Evolutionary conservation across 2,797 vertebrate genomes (phyloP).

Genomic region (Hippopotamyrus pictus): DNA sequence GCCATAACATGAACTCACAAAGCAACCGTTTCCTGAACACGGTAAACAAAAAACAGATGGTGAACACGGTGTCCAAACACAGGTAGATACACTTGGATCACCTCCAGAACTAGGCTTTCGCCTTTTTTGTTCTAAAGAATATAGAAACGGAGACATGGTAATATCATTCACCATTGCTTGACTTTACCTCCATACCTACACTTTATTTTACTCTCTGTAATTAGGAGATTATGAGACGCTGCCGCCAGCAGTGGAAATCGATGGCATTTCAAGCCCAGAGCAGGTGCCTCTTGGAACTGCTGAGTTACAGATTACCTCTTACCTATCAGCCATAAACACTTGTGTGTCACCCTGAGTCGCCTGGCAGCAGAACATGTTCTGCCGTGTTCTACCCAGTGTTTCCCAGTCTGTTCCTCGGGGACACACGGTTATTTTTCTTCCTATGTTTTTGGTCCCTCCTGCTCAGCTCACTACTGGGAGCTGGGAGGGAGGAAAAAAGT

Average conservation of each 20-base stretch:
- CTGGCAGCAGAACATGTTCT: not conserved
- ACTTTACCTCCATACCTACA: not conserved
- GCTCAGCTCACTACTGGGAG: no score
- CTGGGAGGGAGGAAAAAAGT: not conserved
- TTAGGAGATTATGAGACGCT: slow-evolving; percentile 4
- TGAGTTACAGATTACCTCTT: not conserved
- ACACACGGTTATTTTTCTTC: not conserved
- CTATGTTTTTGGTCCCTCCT: not conserved
- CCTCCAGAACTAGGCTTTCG: not conserved
- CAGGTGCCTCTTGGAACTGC: not conserved
- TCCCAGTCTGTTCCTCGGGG: not conserved
- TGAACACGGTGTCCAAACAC: not conserved
- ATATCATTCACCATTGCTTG: not conserved
- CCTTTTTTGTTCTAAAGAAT: not conserved
- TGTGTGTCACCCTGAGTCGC: not conserved
- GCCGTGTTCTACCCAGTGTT: not conserved
- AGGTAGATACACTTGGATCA: not conserved
- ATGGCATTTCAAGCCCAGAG: not conserved
- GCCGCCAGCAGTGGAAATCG: not conserved
- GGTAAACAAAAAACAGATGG: not conserved
- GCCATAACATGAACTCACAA: not conserved
- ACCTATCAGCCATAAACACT: not conserved
- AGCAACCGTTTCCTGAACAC: not conserved
- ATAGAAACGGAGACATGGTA: not conserved
- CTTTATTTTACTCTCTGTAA: not conserved